Conservation (phyloP, 2,888 invertebrate genomes). For the Zygothrica quintamaculata region DNA sequence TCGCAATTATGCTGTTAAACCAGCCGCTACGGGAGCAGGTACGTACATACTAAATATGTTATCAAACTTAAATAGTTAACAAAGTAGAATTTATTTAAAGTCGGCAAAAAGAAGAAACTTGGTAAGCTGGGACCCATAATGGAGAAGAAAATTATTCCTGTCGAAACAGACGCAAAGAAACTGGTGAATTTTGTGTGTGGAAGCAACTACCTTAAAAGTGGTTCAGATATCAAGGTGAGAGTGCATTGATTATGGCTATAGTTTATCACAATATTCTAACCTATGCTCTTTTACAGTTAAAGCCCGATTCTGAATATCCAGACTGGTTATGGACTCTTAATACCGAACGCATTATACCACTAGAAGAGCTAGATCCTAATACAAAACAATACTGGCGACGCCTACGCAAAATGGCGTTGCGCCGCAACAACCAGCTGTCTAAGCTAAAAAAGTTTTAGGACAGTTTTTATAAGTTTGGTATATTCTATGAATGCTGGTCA, state of each 20-base stretch:
- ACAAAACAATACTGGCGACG: conserved; percentile 93
- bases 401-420: conserved; percentile 88
- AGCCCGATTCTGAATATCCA: conserved; percentile 93
- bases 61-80: not conserved
- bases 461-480: not conserved
- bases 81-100: conserved; percentile 26
- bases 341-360: conserved; percentile 87
- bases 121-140: conserved; percentile 87
- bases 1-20: conserved; percentile 69
- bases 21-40: conserved; percentile 64
- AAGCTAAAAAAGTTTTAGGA: conserved; percentile 88
- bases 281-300: conserved; percentile 82
- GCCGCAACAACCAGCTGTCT: conserved; percentile 87
- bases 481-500: not conserved
- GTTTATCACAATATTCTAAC: conserved; percentile 1
- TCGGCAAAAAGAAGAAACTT: conserved; percentile 86
- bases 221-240: conserved; percentile 90
- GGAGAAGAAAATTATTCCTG: conserved; percentile 91
- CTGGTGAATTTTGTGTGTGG: conserved; percentile 93
- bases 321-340: conserved; percentile 94
- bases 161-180: conserved; percentile 92
- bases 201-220: conserved; percentile 91
- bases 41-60: conserved; percentile 16
- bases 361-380: conserved; percentile 91
- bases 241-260: not conserved